Evolutionary conservation across 2,888 invertebrate genomes (phyloP), one percentile per base, ranked within the genome.

Genomic region (Hydrotaea diabolus): DNA sequence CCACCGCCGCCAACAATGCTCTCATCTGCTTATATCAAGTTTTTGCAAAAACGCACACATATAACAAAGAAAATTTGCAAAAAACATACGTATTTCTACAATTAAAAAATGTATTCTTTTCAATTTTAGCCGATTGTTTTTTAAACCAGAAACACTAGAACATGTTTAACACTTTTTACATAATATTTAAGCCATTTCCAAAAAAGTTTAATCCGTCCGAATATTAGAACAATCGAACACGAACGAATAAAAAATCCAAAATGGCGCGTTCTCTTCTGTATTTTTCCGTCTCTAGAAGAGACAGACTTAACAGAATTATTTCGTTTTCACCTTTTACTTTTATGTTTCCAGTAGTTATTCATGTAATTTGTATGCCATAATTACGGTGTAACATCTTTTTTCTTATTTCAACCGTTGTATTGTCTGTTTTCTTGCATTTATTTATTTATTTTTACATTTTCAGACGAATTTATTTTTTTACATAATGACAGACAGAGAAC

Each of bases 251-350:
- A 77, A 87, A 87, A 87, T 86, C 86, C 87, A 88, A 88, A 88
- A 88, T 88, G 87, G 87, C 87, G 87, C 87, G 87, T 85, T 85
- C 83, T 83, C 77, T 77, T 79, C 73, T 69, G 49, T 74, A 53
- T 78, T 75, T 77, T 82, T 80, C 23, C 26, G 15, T 55, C 66
- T 19, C 59, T 77, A 7, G 39, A 21, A 31, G 19, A 49, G 2
- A 19, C 26, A 2, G 66, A 46, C 11, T 64, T 53, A 13, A 55
- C 15, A 19, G 2, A 21, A n/a, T 74, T 31, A 21, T 49, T 71
- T 53, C 0, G 17, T 9, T 69, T 46, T 66, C n/a, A 0, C 53
- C 11, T 5, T 69, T 62, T 59, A 7, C 26, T 53, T 23, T 23
- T 17, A 36, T 21, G 21, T 59, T 26, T 59, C 59, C 59, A 23